Base-by-base conservation (phyloP, 2,888 invertebrate species). In the Camptogramma bilineatum region DNA sequence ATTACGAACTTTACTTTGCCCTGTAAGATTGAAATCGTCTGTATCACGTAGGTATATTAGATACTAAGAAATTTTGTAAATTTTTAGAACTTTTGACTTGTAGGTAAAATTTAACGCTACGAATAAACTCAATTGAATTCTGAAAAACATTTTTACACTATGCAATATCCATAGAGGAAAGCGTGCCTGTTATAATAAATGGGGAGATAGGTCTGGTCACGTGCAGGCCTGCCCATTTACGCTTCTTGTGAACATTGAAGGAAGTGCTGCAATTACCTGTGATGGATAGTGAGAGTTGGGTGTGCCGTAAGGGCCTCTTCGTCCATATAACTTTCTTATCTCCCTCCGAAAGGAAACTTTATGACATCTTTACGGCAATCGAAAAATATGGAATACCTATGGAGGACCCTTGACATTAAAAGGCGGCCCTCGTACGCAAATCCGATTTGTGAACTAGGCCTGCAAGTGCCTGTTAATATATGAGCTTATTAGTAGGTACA, bases 361-460 rank as follows among this genome's bases (percentile, higher is more conserved):
- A 87, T 88, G 88, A 88, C 88, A 88, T 88, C 86, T 88, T 89
- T 87, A 87, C 83, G 85, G 77, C 83, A 86, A 85, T 84, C 86
- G 84, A 87, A 88, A 88, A 87, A 88, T 88, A 88, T 88, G 86
- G 84, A 81, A 81, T 84, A 81, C 83, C 84, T 88, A 88, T 86
- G 83, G 84, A 81, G 80, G 84, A 82, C 83, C 84, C 84, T 82
- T 82, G 80, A 81, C 82, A 84, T 84, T 86, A 84, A 78, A 83
- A 83, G 76, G 76, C 82, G 59, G 73, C 74, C 75, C 83, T 78
- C 84, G 83, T 74, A 73, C 75, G 75, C 71, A 74, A 76, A 79
- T 76, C 76, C 74, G 81, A 80, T 76, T 79, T 80, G 77, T 77
- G 80, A 81, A 78, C 77, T 79, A 76, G 76, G 73, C 71, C 62